Conservation (phyloP, 2,113 vertebrate genomes). For the Rostratula benghalensis region DNA sequence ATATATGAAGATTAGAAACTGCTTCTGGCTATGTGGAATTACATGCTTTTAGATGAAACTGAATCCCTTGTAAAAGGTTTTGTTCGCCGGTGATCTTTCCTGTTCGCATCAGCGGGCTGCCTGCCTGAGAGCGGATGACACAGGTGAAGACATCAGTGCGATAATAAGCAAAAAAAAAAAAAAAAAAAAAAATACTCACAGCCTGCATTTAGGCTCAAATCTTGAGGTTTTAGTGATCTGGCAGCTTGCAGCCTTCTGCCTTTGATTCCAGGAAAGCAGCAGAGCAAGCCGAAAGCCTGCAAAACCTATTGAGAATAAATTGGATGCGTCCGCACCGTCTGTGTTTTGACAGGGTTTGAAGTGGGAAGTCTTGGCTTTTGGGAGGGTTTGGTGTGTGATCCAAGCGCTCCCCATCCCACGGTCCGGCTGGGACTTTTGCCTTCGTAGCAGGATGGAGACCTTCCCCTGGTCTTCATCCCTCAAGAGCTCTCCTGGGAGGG, state of each 20-base stretch:
- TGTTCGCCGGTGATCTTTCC: constrained; percentile 59
- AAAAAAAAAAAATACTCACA: not conserved
- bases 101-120: not conserved
- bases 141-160: constrained; percentile 46
- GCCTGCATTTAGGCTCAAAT: not conserved
- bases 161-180: not conserved
- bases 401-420: not conserved
- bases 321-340: not conserved
- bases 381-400: constrained; percentile 10
- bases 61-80: constrained; percentile 76
- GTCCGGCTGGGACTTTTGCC: not conserved
- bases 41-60: constrained; percentile 79
- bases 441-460: not conserved
- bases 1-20: constrained; percentile 77
- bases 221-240: not conserved
- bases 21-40: constrained; percentile 75
- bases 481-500: not conserved
- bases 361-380: constrained; percentile 45
- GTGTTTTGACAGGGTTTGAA: constrained; percentile 50
- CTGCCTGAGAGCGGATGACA: constrained; percentile 59
- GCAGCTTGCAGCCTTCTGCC: not conserved
- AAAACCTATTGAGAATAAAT: constrained; percentile 69
- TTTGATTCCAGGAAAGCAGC: constrained; percentile 64
- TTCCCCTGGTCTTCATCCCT: not conserved
- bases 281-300: constrained; percentile 45